These are phyloP conservation scores for Macropodus opercularis DNA, from an alignment of 2,797 vertebrate genomes.

Conservation along the genomic window DNA sequence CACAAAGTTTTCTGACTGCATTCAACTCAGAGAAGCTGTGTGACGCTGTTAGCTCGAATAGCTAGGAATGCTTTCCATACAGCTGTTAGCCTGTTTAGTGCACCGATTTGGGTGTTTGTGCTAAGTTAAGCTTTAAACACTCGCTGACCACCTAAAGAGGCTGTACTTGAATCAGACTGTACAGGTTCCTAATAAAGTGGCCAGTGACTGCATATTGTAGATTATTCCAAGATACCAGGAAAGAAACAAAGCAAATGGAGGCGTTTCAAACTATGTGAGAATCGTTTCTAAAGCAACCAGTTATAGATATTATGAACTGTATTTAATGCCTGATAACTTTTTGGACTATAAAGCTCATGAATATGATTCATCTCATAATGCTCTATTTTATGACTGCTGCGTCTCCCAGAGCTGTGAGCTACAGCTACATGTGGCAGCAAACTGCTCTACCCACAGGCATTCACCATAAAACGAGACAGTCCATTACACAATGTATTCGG, in stretches of 20 bases:
- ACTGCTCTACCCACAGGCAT: constrained; percentile 21
- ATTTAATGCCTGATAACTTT: constrained; percentile 12
- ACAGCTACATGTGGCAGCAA: constrained; percentile 32
- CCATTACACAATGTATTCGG: constrained; percentile 23
- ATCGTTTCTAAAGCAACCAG: neutral
- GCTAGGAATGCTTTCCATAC: too few relatives aligned
- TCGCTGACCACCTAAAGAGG: too few relatives aligned
- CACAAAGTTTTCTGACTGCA: too few relatives aligned
- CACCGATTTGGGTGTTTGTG: neutral
- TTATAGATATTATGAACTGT: constrained; percentile 6
- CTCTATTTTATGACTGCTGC: constrained; percentile 21
- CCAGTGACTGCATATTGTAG: neutral
- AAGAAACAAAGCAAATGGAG: too few relatives aligned
- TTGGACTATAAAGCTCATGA: constrained; percentile 10
- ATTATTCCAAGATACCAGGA: too few relatives aligned
- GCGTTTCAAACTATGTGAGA: neutral
- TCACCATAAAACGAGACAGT: constrained; percentile 22
- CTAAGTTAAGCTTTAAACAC: neutral
- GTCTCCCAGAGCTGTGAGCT: constrained; percentile 23
- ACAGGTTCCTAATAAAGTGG: neutral
- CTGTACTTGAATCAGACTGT: too few relatives aligned
- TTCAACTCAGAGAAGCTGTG: too few relatives aligned
- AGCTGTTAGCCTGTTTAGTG: too few relatives aligned
- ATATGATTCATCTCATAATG: constrained; percentile 11
- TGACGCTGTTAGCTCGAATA: too few relatives aligned